Base-by-base conservation (phyloP, 2,797 vertebrate species). In the Staurois parvus region DNA sequence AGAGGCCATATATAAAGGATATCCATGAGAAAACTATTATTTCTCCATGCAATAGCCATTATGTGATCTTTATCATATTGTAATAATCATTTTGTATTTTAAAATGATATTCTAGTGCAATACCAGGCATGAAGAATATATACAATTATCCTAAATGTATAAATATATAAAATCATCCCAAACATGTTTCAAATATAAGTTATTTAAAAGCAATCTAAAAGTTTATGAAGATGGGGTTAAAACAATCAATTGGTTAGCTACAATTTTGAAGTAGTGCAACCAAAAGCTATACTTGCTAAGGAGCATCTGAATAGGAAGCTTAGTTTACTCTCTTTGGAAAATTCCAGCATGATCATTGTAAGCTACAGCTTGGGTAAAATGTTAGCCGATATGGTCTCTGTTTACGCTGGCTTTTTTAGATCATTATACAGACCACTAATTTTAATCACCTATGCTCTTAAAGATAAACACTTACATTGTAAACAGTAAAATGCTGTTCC, bases 1-100 rank as follows among this genome's bases (percentile, higher is more conserved):
- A n/a, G 34, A 72, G 69, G 79, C 79, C 62, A 81, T 81, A 56
- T 73, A 72, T 81, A 48, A 81, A 37, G 64, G 26, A 59, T 3
- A 8, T 28, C 11, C 21, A 15, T 17, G 15, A 11, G n/a, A 7
- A n/a, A 68, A 15, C 12, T 28, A 81, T 26, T 21, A 32, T 52
- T 17, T 28, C 48, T 72, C 30, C 15, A 56, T 48, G 26, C 34
- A 45, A 45, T 28, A 73, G 72, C 24, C 52, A 21, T 24, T 56
- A 59, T 24, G 52, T 59, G 8, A 59, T 1, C 19, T 59, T 59
- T 59, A 59, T 59, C 21, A 3, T 52, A 17, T 52, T 19, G 15
- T 17, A 52, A 52, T 52, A 52, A 17, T 52, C 0, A 19, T 52
- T 59, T 24, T 59, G n/a, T 8, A 56, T 56, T 17, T 48, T 19